phyloP scores from a whole-genome alignment of 1,140 invertebrate genomes.

The Phymastichus coffea region DNA sequence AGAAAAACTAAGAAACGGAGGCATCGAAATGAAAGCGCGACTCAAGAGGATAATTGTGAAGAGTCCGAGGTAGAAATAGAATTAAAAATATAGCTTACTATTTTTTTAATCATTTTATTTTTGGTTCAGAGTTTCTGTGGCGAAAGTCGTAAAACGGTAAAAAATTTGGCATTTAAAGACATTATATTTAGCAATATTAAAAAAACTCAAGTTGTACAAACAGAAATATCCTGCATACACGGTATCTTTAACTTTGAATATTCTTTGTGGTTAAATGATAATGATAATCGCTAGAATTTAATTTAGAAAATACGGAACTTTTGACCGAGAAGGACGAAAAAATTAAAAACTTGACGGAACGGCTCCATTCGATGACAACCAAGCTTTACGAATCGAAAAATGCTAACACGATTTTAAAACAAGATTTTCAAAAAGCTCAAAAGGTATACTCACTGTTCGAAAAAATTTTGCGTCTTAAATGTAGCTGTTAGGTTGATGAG shows the following conservation, averaged over 20 bases:
- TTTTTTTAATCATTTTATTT: too few species aligned
- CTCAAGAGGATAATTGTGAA: constrained; percentile 25
- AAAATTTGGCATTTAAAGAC: too few species aligned
- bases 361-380: constrained; percentile 59
- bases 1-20: constrained; percentile 30
- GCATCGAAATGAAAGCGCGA: constrained; percentile 24
- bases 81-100: constrained; percentile 52
- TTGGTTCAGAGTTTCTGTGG: too few species aligned
- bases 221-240: too few species aligned
- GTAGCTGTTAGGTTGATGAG: background rate
- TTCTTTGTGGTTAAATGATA: too few species aligned
- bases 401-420: constrained; percentile 64
- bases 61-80: constrained; percentile 37
- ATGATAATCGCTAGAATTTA: too few species aligned
- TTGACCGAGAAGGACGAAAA: constrained; percentile 38
- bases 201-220: too few species aligned
- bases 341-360: constrained; percentile 63
- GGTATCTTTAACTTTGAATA: too few species aligned
- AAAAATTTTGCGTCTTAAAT: background rate
- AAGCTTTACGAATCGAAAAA: constrained; percentile 70
- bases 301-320: too few species aligned
- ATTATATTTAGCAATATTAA: too few species aligned
- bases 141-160: too few species aligned
- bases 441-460: constrained; percentile 41
- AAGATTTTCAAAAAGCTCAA: constrained; percentile 57